These are phyloP conservation scores for Dolichallabes microphthalmus DNA, from an alignment of 2,113 vertebrate species.

Conservation along the genomic window DNA sequence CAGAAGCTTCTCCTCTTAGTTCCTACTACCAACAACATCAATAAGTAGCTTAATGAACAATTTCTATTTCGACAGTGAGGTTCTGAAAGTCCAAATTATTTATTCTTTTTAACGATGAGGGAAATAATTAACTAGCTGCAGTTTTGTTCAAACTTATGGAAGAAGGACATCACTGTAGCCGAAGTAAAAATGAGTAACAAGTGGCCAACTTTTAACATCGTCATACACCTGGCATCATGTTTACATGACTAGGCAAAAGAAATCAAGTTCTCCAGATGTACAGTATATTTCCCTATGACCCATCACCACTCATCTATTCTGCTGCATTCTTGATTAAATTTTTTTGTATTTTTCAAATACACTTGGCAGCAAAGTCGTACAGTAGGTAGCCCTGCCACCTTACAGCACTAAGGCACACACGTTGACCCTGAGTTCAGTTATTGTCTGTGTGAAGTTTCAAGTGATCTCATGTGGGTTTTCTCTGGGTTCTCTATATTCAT, in stretches of 20 bases:
- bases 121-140: background rate
- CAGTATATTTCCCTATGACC: background rate
- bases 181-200: background rate
- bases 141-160: background rate
- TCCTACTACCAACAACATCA: background rate
- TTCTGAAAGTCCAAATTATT: too few relatives aligned
- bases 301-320: background rate
- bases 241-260: too few relatives aligned
- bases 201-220: background rate
- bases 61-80: background rate
- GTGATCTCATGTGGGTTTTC: background rate
- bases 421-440: background rate
- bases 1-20: background rate
- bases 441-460: background rate
- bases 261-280: background rate
- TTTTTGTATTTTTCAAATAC: background rate
- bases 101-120: too few relatives aligned
- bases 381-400: background rate
- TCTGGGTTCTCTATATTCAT: background rate
- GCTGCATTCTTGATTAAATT: background rate
- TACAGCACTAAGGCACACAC: background rate
- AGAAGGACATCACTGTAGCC: background rate
- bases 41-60: background rate
- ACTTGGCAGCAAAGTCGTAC: background rate
- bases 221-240: background rate